Percentiles rank a stretch among this genome's conserved stretches.
Evolutionary conservation across 2,888 invertebrate genomes (phyloP).

Genomic region (Danaus chrysippus): DNA sequence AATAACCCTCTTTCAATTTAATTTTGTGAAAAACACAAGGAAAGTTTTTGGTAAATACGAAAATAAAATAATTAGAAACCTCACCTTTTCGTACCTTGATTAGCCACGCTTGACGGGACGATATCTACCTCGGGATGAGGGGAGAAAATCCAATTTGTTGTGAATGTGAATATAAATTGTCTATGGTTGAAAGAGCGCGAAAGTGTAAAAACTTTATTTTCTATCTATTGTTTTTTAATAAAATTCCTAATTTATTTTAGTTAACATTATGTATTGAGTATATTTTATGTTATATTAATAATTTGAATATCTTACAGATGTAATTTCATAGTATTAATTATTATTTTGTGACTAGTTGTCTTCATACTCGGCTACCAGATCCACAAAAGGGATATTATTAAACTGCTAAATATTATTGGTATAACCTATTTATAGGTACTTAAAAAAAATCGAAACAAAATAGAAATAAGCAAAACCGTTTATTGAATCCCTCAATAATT

Average conservation of each 20-base stretch:
- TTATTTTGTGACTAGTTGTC: no score
- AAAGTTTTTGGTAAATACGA: constrained; percentile 38
- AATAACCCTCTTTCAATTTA: constrained; percentile 11
- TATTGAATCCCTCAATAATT: no score
- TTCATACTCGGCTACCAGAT: no score
- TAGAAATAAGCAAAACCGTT: no score
- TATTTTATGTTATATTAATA: no score
- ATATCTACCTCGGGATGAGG: constrained; percentile 50
- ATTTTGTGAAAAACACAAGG: constrained; percentile 34
- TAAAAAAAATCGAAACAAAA: no score
- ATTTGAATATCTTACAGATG: no score
- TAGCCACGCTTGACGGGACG: constrained; percentile 89
- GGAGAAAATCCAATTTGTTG: constrained; percentile 51
- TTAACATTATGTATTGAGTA: no score
- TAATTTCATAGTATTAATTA: no score
- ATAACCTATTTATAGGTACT: no score
- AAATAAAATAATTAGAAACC: constrained; percentile 56
- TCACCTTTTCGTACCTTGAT: constrained; percentile 91
- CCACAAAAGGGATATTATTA: no score
- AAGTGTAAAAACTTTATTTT: constrained; percentile 17
- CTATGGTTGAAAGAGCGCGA: constrained; percentile 33
- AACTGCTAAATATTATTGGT: no score
- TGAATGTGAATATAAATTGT: constrained; percentile 41
- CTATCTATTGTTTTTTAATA: not conserved
- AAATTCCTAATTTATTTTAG: not conserved